These are phyloP conservation scores for Polypterus bichir DNA, from an alignment of 2,113 vertebrate genomes.

Conservation along the genomic window DNA sequence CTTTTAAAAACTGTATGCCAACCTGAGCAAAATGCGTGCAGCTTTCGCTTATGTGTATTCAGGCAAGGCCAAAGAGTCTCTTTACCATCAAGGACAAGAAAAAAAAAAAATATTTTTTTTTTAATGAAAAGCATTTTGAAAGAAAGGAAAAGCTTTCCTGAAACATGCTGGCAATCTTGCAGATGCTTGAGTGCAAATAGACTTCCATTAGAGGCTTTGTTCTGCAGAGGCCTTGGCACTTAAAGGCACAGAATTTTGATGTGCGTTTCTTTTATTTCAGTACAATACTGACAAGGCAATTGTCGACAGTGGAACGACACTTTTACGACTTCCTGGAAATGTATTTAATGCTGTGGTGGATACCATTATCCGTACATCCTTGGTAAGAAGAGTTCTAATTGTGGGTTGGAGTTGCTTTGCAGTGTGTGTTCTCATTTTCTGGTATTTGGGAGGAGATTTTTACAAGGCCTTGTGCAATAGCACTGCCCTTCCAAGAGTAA, in stretches of 20 bases:
- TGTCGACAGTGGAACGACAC: constrained; percentile 91
- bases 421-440: no score
- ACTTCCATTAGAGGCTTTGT: constrained; percentile 2
- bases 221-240: constrained; percentile 14
- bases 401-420: no score
- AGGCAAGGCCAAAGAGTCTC: neutral
- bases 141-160: neutral
- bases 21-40: neutral
- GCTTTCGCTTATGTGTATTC: neutral
- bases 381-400: constrained; percentile 51
- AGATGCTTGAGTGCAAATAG: constrained; percentile 7
- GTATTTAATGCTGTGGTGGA: constrained; percentile 80
- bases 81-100: neutral
- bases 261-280: constrained; percentile 36
- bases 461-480: no score
- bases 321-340: constrained; percentile 80
- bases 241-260: neutral
- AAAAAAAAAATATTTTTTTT: neutral
- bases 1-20: neutral
- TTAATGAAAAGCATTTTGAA: neutral
- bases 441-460: no score
- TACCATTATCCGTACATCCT: constrained; percentile 64
- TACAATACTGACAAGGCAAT: constrained; percentile 94
- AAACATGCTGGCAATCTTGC: no score
- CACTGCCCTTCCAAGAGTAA: no score